These are phyloP conservation scores for Amphipyra berbera DNA, from an alignment of 2,888 invertebrate genomes.

Conservation along the genomic window DNA sequence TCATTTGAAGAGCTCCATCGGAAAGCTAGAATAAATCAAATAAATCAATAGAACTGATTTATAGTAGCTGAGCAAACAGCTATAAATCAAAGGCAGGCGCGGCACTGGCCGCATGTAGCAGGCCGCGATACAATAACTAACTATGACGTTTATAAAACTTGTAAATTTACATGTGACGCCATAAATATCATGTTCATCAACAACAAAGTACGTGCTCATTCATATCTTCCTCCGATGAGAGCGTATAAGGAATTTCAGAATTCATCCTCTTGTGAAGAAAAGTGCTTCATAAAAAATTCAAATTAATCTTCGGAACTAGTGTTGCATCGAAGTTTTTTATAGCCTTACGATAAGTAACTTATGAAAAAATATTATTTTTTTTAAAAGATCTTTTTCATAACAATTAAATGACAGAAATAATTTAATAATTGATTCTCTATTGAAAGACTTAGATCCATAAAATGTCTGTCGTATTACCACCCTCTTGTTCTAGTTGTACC, in stretches of 20 bases:
- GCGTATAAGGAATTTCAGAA: neutral
- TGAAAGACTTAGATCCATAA: conserved; percentile 2
- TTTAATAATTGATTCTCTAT: neutral
- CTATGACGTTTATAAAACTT: conserved; percentile 27
- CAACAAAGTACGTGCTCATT: neutral
- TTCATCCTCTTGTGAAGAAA: neutral
- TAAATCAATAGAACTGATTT: conserved; percentile 83
- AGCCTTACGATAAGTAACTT: neutral
- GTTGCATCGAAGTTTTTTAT: neutral
- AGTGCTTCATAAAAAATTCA: conserved; percentile 41
- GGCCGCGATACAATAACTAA: conserved; percentile 20
- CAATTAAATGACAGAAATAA: no score
- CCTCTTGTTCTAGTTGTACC: neutral
- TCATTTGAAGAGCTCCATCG: conserved; percentile 56
- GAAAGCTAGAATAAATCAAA: conserved; percentile 75
- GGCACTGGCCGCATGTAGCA: conserved; percentile 40
- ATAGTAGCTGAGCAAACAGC: conserved; percentile 77
- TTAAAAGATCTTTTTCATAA: no score
- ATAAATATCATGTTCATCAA: conserved; percentile 7
- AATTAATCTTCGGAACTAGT: conserved; percentile 37
- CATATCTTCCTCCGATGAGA: neutral
- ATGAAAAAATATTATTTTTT: no score
- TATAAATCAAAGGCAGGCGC: conserved; percentile 78
- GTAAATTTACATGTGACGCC: conserved; percentile 30
- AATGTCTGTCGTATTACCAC: conserved; percentile 2